Base-by-base conservation (phyloP, 2,888 invertebrate genomes). In the Julus scanicus region DNA sequence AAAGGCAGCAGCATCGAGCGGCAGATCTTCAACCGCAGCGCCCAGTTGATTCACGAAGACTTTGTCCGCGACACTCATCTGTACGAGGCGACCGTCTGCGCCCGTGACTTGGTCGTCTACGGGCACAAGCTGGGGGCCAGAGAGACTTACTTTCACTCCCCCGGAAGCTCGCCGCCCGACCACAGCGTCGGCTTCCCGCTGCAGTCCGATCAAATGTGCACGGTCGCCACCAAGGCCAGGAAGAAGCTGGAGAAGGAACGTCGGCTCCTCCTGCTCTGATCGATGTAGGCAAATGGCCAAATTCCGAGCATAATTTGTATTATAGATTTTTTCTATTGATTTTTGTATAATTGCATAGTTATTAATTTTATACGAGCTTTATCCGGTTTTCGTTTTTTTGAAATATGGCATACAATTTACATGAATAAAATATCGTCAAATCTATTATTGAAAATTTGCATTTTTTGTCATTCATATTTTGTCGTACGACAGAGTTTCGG, bases 1-100 rank as follows among this genome's bases (percentile, higher is more conserved):
- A 49, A 86, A 20, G 71, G 44, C 37, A 71, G 63, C 37, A 37
- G 39, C 20, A 29, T 37, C 2, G 17, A 44, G n/a, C 83, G 44
- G 4, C 85, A 88, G 40, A 20, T 85, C 48, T 88, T 88, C 57
- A 88, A 85, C 57, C 85, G 57, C 29, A 53, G 85, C 49, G 88
- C 37, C 15, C 85, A 88, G 40, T 29, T 88, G 37, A 53, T 88
- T 9, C 88, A 88, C 57, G 88, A 88, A 39, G 88, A 88, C 37
- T 88, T 88, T 20, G 39, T 57, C 29, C 48, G 57, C 4, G 57
- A 57, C n/a, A 48, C 49, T 53, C 49, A 88, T 1, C 57, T 88
- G 9, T 57, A 88, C 44, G 88, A 88, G 57, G 49, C 39, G 9
- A 88, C 88, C 11, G 40, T 88, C 37, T 40, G 85, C n/a, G 17